Evolutionary conservation across 1,140 invertebrate genomes (phyloP).

Genomic region (Tetragnatha versicolor): DNA sequence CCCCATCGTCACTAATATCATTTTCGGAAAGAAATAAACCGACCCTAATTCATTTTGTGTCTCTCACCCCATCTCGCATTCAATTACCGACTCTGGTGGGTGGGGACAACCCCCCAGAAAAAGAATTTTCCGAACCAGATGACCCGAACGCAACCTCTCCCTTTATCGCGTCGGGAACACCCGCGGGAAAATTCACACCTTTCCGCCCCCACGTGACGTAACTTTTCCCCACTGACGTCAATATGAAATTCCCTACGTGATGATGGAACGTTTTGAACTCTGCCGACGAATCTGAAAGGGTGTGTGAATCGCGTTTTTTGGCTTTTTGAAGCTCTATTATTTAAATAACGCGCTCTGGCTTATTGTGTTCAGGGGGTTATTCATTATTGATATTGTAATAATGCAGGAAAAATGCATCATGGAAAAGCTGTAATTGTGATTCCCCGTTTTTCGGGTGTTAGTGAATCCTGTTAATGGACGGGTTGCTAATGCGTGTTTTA

Average conservation of each 20-base stretch:
- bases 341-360: neutral
- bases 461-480: slow-evolving; percentile 20
- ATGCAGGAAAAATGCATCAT: no score
- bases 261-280: slow-evolving; percentile 33
- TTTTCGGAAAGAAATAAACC: neutral
- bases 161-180: slow-evolving; percentile 37
- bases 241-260: slow-evolving; percentile 24
- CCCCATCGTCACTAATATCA: neutral
- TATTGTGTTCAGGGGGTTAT: no score
- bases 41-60: no score
- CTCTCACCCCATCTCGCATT: neutral
- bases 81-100: neutral
- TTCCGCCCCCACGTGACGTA: neutral
- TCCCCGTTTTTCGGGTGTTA: no score
- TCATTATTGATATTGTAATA: no score
- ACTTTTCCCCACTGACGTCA: slow-evolving; percentile 13
- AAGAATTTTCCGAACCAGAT: slow-evolving; percentile 2
- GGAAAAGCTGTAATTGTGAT: no score
- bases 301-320: neutral
- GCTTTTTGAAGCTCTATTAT: slow-evolving; percentile 25
- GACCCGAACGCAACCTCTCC: neutral
- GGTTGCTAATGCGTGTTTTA: slow-evolving; percentile 18
- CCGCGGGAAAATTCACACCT: slow-evolving; percentile 25
- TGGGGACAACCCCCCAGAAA: neutral
- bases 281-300: slow-evolving; percentile 16